Evolutionary conservation across 2,888 invertebrate genomes (phyloP), one percentile per base, ranked within the genome.

Genomic region (Boloria euphrosyne): DNA sequence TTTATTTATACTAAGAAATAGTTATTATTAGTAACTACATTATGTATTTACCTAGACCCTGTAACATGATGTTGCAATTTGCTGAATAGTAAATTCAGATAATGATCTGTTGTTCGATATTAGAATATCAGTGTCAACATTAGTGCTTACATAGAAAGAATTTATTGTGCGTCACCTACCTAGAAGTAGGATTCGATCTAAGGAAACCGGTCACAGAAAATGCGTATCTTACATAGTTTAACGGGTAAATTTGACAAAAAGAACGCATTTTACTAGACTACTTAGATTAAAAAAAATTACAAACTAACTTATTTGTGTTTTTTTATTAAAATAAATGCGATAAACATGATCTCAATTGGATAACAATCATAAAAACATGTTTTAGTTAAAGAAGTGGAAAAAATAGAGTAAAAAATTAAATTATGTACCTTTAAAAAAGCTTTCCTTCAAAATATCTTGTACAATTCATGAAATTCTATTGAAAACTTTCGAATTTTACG

Each of bases 401-500:
- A 18, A 18, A 13, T 38, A 17, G 5, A 17, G 13, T 13, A 43
- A 13, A 18, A 38, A 65, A 53, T 16, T 43, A 13, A n/a, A 44
- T 18, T 52, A 47, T 58, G 10, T 59, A 65, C 64, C 64, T 52
- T n/a, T 18, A 52, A 22, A 17, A 3, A n/a, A 58, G 5, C 50
- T 59, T 59, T 47, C 6, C 17, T 38, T 46, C 38, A 53, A 44
- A 38, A 13, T 65, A 59, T 59, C 51, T 38, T 59, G 27, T 18
- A 17, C 17, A n/a, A 52, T 52, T 18, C 38, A 47, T 4, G 43
- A 22, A 60, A 57, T 68, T 46, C 46, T 44, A 57, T 61, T 49
- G 66, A 68, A 60, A 65, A 69, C 68, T 71, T 65, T 68, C 61
- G 62, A 68, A 66, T 72, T 67, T 63, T 64, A 68, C 66, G 61